These are phyloP conservation scores for Drosophila hamatofila DNA, from an alignment of 2,888 invertebrate species.

Conservation along the genomic window DNA sequence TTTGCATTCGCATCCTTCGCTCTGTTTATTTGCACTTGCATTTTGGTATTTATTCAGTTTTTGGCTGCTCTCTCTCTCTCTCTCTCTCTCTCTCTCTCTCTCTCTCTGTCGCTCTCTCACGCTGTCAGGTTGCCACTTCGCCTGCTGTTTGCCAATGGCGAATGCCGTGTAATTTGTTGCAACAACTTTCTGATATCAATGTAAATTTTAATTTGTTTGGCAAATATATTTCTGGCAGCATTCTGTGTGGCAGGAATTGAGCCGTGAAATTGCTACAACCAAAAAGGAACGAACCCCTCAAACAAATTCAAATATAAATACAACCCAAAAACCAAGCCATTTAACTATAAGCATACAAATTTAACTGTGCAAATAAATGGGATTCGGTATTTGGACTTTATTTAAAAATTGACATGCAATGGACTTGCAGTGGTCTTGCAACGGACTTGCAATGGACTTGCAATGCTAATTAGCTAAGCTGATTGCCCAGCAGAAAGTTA, in stretches of 20 bases:
- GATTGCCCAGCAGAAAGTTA: not conserved
- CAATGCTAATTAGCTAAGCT: not conserved
- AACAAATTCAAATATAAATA: constrained; percentile 37
- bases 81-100: not conserved
- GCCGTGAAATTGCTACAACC: constrained; percentile 58
- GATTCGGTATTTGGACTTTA: not conserved
- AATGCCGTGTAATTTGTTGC: constrained; percentile 69
- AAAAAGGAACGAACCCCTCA: constrained; percentile 19
- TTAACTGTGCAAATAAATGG: not conserved
- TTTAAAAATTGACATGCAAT: not conserved
- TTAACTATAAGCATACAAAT: constrained; percentile 16
- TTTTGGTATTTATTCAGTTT: constrained; percentile 72
- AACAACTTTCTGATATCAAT: constrained; percentile 70
- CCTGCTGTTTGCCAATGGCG: constrained; percentile 55
- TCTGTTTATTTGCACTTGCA: constrained; percentile 72
- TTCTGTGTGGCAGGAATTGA: constrained; percentile 63
- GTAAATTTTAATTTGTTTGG: constrained; percentile 79
- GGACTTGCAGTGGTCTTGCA: no score
- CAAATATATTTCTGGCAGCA: constrained; percentile 69
- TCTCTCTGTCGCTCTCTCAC: not conserved
- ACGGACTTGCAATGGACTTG: not conserved
- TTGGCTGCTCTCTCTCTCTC: constrained; percentile 19
- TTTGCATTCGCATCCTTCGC: constrained; percentile 54
- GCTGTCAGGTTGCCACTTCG: not conserved
- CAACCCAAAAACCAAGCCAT: constrained; percentile 14